phyloP scores from a whole-genome alignment of 2,113 vertebrate genomes.

The Dipodomys stephensi region DNA sequence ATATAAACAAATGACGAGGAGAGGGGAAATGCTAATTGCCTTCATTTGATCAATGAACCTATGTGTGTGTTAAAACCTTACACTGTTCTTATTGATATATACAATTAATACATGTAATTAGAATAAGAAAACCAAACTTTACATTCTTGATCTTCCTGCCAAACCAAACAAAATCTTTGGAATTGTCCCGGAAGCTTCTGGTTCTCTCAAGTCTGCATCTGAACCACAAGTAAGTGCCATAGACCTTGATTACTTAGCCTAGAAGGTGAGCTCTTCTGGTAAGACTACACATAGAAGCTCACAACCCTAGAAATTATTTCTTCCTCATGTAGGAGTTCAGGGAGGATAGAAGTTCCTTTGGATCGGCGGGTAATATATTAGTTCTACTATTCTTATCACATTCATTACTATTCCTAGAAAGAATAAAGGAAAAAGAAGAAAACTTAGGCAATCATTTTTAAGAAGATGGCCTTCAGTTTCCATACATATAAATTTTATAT shows the following conservation, averaged over 20 bases:
- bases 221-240: background rate
- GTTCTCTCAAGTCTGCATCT: background rate
- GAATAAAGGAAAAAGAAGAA: background rate
- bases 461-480: background rate
- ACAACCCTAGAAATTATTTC: background rate
- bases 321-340: background rate
- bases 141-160: background rate
- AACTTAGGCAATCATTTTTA: background rate
- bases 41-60: background rate
- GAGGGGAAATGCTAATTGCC: background rate
- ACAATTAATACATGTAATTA: background rate
- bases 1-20: background rate
- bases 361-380: too few species aligned
- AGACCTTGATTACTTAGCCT: background rate
- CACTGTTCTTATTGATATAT: background rate
- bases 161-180: background rate
- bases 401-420: background rate
- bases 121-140: background rate
- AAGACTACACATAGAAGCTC: background rate
- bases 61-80: background rate
- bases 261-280: background rate
- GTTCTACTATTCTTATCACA: too few species aligned
- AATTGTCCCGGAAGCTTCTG: background rate
- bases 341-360: background rate
- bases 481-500: background rate